Base-by-base conservation (phyloP, 2,113 vertebrate species). In the Prunella fulvescens region DNA sequence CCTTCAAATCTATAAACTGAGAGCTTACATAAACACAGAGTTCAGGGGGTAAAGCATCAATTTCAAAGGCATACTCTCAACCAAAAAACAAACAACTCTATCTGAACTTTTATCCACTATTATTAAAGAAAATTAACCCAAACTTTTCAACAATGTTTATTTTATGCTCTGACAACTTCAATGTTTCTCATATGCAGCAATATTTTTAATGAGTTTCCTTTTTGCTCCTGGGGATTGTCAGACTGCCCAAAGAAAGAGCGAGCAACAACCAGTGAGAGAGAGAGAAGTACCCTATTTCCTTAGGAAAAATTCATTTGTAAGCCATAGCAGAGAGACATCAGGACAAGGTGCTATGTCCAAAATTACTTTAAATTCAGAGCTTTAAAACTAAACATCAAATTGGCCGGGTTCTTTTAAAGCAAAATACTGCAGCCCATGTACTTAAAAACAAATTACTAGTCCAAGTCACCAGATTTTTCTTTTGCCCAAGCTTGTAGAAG, bases 191-290 rank as follows among this genome's bases (percentile, higher is more conserved):
- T 31, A 79, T 53, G 72, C 51, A 94, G 93, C 69, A 88, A 64
- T 70, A 90, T 70, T 94, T 76, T 93, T 92, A 88, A 80, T 78
- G 82, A 86, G 82, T 66, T 96, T 93, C 94, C 83, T 89, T 88
- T 77, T 42, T 61, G 82, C 92, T 82, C 56, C 81, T 74, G 64
- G 79, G 85, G 71, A 57, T 88, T 88, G 72, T 58, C 60, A 86
- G 71, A 71, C 7, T 95, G 88, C 88, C 93, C 92, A 87, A 16
- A 79, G 69, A 92, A 92, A 44, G n/a, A 81, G 19, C 0, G 0
- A 60, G 54, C 0, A 0, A 74, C 45, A 6, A 2, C 0, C 1
- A 47, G 14, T 17, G 53, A 61, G n/a, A 66, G 29, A 53, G 11
- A 57, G 12, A 39, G 14, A 93, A 88, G 14, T 26, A 64, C 13